A percentile compares a stretch with the other conserved stretches of the same genome.
phyloP scores from a whole-genome alignment of 2,113 vertebrate species.

The Gymnarchus niloticus region DNA sequence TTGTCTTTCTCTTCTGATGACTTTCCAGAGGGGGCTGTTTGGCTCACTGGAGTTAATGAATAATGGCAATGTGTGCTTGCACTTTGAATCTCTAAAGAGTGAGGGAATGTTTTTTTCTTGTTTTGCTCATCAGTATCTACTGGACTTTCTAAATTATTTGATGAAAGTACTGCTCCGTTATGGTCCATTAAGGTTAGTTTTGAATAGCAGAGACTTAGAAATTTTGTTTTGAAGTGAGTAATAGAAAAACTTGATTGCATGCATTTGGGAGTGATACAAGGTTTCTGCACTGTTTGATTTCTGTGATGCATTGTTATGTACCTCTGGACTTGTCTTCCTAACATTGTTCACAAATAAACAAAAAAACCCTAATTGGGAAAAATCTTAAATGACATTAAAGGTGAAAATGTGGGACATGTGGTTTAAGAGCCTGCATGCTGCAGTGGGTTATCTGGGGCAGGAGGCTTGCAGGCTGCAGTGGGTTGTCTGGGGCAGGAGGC shows the following conservation, averaged over 20 bases:
- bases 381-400: background rate
- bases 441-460: background rate
- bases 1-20: background rate
- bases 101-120: background rate
- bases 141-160: background rate
- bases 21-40: background rate
- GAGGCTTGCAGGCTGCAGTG: background rate
- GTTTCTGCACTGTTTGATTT: background rate
- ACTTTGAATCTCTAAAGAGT: background rate
- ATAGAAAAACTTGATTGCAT: background rate
- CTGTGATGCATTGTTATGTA: background rate
- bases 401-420: background rate
- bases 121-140: background rate
- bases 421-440: too few species aligned
- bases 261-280: background rate
- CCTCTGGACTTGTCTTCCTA: too few species aligned
- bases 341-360: too few species aligned
- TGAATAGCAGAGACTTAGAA: background rate
- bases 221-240: too few species aligned
- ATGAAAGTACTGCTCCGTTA: background rate
- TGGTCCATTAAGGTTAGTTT: background rate
- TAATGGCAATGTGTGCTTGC: background rate
- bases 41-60: conserved; percentile 1
- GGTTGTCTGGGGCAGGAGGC: background rate
- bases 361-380: background rate